A percentile compares a stretch with the other conserved stretches of the same genome.
phyloP scores from a whole-genome alignment of 2,888 invertebrate species.

The Nycteola revayana region DNA sequence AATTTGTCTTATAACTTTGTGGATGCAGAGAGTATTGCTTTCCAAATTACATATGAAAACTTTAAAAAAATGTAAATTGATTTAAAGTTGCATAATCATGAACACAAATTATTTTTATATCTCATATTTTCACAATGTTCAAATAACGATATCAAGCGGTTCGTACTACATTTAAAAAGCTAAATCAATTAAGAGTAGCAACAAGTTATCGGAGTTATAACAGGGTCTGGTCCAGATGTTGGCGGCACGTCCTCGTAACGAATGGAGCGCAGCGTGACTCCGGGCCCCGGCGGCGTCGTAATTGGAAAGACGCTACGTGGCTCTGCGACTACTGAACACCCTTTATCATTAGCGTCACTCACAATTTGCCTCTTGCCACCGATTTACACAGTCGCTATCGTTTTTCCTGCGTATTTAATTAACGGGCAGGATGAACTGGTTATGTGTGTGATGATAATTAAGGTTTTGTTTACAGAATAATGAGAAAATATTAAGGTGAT shows the following conservation, averaged over 20 bases:
- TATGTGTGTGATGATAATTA: too few species aligned
- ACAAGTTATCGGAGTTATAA: constrained; percentile 58
- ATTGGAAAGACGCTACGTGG: constrained; percentile 63
- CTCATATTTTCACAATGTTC: too few species aligned
- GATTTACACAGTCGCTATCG: constrained; percentile 34
- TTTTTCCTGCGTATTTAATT: constrained; percentile 34
- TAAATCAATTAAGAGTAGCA: constrained; percentile 46
- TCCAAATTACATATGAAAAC: too few species aligned
- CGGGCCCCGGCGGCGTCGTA: constrained; percentile 49
- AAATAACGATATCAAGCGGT: too few species aligned
- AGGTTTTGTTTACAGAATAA: too few species aligned
- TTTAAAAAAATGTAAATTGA: too few species aligned
- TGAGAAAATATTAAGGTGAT: too few species aligned
- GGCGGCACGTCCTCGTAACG: constrained; percentile 71
- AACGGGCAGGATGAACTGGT: too few species aligned
- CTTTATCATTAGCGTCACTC: constrained; percentile 81
- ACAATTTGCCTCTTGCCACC: constrained; percentile 58
- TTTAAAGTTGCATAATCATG: too few species aligned
- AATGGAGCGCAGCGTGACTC: constrained; percentile 72
- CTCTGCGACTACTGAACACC: constrained; percentile 58
- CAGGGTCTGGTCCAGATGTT: constrained; percentile 63
- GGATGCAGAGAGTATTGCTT: too few species aligned
- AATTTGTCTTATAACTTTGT: too few species aligned
- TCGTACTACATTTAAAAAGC: constrained; percentile 27
- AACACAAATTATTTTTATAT: too few species aligned